Base-by-base conservation (phyloP, 2,113 vertebrate species). In the Corydoras maculifer region DNA sequence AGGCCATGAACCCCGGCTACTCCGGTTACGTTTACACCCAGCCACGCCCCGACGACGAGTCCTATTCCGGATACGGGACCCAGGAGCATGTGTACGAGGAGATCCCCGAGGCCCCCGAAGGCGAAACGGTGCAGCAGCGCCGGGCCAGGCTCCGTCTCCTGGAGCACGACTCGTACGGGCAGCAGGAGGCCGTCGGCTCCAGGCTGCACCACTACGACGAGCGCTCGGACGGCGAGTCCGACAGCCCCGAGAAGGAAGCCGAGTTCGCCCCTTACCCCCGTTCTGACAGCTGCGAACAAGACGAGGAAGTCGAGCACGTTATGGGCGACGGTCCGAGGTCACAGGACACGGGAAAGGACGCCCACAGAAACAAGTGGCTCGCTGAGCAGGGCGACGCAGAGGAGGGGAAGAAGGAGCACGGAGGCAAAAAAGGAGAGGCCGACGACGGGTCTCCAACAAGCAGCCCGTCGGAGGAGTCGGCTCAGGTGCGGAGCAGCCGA, bases 21-120 rank as follows among this genome's bases (percentile, higher is more conserved):
- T 93, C 93, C 0, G 92, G 92, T 57, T 94, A 95, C 4, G 92
- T 97, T 67, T 96, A 94, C 80, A 87, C 92, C 0, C 91, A 94
- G 67, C 87, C 64, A 62, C 70, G 25, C 3, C 80, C 72, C 0
- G 75, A 78, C 6, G 93, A 98, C 12, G 92, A 94, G 8, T 90
- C 92, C 9, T 95, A 98, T 65, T 91, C 92, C 0, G 92, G 94
- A 75, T 97, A 95, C 1, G 88, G 89, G 0, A 83, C 91, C 32
- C 93, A 97, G 62, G 95, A 97, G 81, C 94, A 96, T 0, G 94
- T 98, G n/a, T 97, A 98, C 10, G 94, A 97, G 82, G 95, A 98
- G 81, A 97, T 98, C 68, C 88, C 91, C 13, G 92, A 94, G 1
- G 70, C 91, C 2, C 86, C 91, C 0, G 78, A 78, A 64, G 79